phyloP scores from a whole-genome alignment of 1,140 invertebrate genomes.

The Dysdera silvatica region DNA sequence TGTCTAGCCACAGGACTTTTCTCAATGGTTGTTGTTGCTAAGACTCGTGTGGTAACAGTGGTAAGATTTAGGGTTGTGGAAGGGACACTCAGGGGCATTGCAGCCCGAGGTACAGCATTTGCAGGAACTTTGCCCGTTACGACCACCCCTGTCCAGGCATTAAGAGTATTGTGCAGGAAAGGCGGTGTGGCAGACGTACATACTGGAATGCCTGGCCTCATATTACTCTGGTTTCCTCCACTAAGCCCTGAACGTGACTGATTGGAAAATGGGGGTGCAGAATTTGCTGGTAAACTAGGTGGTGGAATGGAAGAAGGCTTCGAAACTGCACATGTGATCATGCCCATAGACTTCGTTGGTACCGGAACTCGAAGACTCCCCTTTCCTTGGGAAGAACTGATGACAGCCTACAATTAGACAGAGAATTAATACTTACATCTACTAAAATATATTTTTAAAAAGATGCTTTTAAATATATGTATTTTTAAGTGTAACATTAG shows the following conservation, averaged over 20 bases:
- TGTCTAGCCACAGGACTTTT: constrained; percentile 35
- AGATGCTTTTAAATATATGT: too few species aligned
- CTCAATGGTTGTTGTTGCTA: neutral
- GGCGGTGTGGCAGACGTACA: constrained; percentile 4
- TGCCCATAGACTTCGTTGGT: constrained; percentile 18
- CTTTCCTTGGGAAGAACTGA: constrained; percentile 22
- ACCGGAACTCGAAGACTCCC: constrained; percentile 1
- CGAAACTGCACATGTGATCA: constrained; percentile 7
- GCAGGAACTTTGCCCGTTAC: constrained; percentile 20
- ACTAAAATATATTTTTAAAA: too few species aligned
- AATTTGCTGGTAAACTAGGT: constrained; percentile 30
- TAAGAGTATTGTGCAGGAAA: constrained; percentile 23
- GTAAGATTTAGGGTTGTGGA: constrained; percentile 5
- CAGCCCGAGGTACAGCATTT: constrained; percentile 13
- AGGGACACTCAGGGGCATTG: constrained; percentile 6
- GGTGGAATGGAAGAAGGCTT: constrained; percentile 27
- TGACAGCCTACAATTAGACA: too few species aligned
- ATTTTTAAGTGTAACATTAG: too few species aligned
- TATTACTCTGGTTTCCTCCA: constrained; percentile 15
- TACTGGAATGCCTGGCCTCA: constrained; percentile 20
- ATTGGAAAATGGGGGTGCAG: constrained; percentile 29
- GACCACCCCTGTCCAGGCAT: constrained; percentile 24
- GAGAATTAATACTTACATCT: too few species aligned
- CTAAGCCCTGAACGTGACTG: constrained; percentile 18
- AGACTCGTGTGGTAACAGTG: constrained; percentile 14